A percentile compares a stretch with the other conserved stretches of the same genome.
Evolutionary conservation across 2,888 invertebrate species (phyloP).

Genomic region (Tetranychus piercei): DNA sequence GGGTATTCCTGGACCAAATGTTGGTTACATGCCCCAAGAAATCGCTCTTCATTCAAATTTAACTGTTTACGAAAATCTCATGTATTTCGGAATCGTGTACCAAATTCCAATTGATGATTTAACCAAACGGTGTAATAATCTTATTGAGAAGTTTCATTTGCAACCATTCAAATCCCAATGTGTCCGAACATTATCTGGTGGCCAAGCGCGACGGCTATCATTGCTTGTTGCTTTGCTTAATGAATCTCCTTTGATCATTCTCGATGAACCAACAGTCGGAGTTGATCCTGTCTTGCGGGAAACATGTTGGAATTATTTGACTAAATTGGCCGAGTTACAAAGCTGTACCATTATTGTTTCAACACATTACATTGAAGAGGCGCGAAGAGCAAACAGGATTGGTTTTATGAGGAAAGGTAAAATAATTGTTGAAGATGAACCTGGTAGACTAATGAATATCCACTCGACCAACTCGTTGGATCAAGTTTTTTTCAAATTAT

Average conservation of each 20-base stretch:
- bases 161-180: neutral
- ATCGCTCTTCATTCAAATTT: neutral
- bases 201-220: neutral
- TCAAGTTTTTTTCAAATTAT: neutral
- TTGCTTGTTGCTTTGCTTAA: neutral
- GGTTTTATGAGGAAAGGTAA: slow-evolving; percentile 10
- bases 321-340: neutral
- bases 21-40: slow-evolving; percentile 12
- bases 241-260: neutral
- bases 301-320: neutral
- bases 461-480: neutral
- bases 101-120: neutral
- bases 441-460: neutral
- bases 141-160: neutral
- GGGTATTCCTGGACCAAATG: neutral
- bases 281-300: slow-evolving; percentile 8
- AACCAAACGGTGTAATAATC: neutral
- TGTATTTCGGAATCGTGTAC: neutral
- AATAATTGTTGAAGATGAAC: slow-evolving; percentile 6
- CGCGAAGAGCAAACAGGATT: neutral
- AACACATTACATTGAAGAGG: slow-evolving; percentile 11
- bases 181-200: neutral
- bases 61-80: neutral
- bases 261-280: slow-evolving; percentile 10
- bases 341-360: neutral